These are phyloP conservation scores for Eumeta japonica DNA, from an alignment of 1,140 invertebrate genomes.

Conservation along the genomic window DNA sequence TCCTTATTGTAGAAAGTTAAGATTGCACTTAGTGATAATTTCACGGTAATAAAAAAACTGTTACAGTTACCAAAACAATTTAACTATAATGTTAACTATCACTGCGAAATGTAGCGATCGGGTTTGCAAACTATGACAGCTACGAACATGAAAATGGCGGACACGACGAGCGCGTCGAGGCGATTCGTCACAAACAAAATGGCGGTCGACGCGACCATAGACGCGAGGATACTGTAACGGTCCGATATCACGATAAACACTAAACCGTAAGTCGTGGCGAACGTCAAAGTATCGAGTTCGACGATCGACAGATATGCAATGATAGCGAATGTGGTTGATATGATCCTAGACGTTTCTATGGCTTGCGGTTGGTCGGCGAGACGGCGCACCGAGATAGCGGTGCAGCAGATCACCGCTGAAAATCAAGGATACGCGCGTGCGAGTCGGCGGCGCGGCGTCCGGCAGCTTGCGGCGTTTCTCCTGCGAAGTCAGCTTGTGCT, in stretches of 20 bases:
- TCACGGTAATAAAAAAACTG: constrained; percentile 36
- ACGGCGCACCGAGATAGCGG: constrained; percentile 17
- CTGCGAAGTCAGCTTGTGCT: constrained; percentile 66
- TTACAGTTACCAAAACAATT: constrained; percentile 31
- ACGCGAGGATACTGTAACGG: constrained; percentile 15
- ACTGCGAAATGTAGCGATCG: constrained; percentile 43
- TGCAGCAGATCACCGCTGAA: constrained; percentile 49
- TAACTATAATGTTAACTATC: constrained; percentile 42
- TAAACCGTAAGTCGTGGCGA: constrained; percentile 16
- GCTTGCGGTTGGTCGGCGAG: constrained; percentile 12
- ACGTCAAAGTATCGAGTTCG: constrained; percentile 19
- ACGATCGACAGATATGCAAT: constrained; percentile 25
- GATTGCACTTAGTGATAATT: no score
- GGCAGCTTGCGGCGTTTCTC: constrained; percentile 50
- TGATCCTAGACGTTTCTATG: constrained; percentile 25
- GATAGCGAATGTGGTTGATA: constrained; percentile 20
- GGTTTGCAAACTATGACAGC: constrained; percentile 33
- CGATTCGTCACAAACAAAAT: constrained; percentile 22
- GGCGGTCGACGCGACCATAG: constrained; percentile 22
- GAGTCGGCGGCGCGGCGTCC: constrained; percentile 26
- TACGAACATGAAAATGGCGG: constrained; percentile 21
- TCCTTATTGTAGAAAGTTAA: no score
- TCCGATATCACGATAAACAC: constrained; percentile 17
- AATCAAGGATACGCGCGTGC: constrained; percentile 38
- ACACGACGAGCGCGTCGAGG: constrained; percentile 14